Base-by-base conservation (phyloP, 2,797 vertebrate species). In the Rhinoraja longicauda region DNA sequence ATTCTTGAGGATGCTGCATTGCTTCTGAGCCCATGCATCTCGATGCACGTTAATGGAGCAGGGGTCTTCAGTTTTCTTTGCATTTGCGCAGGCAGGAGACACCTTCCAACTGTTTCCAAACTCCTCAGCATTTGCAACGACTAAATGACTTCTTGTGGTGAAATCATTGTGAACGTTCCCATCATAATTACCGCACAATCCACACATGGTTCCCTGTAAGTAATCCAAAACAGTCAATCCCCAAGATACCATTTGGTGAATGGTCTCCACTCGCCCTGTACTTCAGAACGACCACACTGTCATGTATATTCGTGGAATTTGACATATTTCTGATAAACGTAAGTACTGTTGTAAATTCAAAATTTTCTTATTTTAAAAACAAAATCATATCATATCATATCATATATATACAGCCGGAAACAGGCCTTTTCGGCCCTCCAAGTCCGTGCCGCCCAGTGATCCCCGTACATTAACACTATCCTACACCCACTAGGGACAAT, bases 41-140 rank as follows among this genome's bases (percentile, higher is more conserved):
- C 97, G 94, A 82, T 96, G 96, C 1, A 95, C 95, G 93, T 97
- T 97, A 92, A 95, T 88, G 0, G 93, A 93, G 93, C 97, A 97
- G 0, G 97, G 95, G 84, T 97, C 94, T 91, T 93, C 94, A 93
- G 94, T 4, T 1, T 15, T 93, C 29, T 1, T 79, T 75, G 95
- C 96, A 15, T 97, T 95, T 0, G 96, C 96, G 93, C 97, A 97
- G 0, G 94, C 93, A 0, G 95, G 95, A 0, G 96, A 96, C 91
- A 95, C 93, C 93, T 97, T 97, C 97, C 97, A 97, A 94, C 97
- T 97, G 94, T 97, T 97, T 94, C 96, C 97, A 24, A 97, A 97
- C 93, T 97, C 97, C 36, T 96, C 94, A 1, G 93, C 94, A 0
- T 96, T 93, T 9, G 95, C 94, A 93, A 96, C 96, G 93, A 97